Evolutionary conservation across 2,113 vertebrate species (phyloP).

Genomic region (Pachyramphus minor): DNA sequence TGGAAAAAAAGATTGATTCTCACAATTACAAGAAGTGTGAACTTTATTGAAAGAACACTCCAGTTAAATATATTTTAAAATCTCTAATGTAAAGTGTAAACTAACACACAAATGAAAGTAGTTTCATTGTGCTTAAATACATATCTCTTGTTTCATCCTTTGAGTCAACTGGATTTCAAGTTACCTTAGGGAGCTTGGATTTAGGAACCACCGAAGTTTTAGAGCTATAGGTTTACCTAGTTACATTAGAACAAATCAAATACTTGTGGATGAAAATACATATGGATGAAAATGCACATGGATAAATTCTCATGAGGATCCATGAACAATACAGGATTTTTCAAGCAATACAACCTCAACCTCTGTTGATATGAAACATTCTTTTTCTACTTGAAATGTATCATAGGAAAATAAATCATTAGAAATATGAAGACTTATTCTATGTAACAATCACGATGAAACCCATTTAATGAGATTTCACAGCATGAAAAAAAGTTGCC

Average conservation of each 20-base stretch:
- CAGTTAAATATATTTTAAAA: background rate
- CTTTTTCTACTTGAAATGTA: background rate
- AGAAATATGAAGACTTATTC: slow-evolving; percentile 13
- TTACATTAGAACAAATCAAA: background rate
- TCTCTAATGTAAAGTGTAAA: background rate
- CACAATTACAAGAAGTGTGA: background rate
- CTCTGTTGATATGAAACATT: background rate
- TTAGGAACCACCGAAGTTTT: background rate
- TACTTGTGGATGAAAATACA: background rate
- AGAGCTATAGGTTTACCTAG: background rate
- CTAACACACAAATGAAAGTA: background rate
- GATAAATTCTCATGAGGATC: background rate
- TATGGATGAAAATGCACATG: background rate
- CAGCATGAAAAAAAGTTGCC: background rate
- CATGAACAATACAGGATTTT: background rate
- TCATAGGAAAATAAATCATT: slow-evolving; percentile 21
- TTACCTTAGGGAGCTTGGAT: background rate
- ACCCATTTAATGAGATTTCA: slow-evolving; percentile 32
- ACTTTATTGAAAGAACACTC: background rate
- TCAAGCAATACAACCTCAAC: background rate
- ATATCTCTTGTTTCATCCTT: background rate
- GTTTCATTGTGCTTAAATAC: background rate
- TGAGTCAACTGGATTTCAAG: slow-evolving; percentile 21
- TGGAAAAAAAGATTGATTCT: background rate
- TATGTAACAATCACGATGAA: slow-evolving; percentile 9